phyloP scores from a whole-genome alignment of 1,140 invertebrate species.

The Hyles vespertilio region DNA sequence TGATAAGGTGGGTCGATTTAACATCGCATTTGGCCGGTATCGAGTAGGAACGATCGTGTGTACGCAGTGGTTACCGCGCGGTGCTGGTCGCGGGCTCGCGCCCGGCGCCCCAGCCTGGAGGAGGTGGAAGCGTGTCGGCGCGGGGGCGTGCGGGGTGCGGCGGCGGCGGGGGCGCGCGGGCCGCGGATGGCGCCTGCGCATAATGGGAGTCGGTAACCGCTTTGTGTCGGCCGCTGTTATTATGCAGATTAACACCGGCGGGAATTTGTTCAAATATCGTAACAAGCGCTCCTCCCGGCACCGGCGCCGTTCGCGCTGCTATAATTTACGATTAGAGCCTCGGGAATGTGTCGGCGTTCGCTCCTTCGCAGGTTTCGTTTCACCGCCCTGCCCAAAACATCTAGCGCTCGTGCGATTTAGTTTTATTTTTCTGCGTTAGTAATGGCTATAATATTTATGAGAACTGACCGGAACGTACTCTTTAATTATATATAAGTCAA shows the following conservation, averaged over 20 bases:
- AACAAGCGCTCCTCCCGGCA: constrained; percentile 66
- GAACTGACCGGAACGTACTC: too few species aligned
- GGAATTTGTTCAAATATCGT: constrained; percentile 74
- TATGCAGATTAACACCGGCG: constrained; percentile 74
- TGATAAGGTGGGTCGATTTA: constrained; percentile 35
- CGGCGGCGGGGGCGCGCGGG: constrained; percentile 23
- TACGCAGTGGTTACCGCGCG: constrained; percentile 13
- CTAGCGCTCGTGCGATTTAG: too few species aligned
- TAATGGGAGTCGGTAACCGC: constrained; percentile 65
- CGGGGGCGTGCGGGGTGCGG: constrained; percentile 17
- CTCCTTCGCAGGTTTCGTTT: constrained; percentile 37
- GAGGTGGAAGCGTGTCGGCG: constrained; percentile 10
- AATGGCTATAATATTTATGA: too few species aligned
- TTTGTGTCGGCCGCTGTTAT: constrained; percentile 69
- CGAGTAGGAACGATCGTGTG: constrained; percentile 15
- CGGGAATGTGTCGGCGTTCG: constrained; percentile 58
- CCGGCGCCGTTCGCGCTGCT: constrained; percentile 56
- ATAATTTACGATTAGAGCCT: constrained; percentile 67
- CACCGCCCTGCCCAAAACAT: too few species aligned
- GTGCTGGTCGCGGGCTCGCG: constrained; percentile 9
- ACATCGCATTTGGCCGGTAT: constrained; percentile 24
- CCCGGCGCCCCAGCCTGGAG: too few species aligned
- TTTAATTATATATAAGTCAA: too few species aligned
- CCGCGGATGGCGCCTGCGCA: constrained; percentile 55
- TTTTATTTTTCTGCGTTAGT: too few species aligned